Conservation (phyloP, 2,797 vertebrate genomes). For the Labroides dimidiatus region DNA sequence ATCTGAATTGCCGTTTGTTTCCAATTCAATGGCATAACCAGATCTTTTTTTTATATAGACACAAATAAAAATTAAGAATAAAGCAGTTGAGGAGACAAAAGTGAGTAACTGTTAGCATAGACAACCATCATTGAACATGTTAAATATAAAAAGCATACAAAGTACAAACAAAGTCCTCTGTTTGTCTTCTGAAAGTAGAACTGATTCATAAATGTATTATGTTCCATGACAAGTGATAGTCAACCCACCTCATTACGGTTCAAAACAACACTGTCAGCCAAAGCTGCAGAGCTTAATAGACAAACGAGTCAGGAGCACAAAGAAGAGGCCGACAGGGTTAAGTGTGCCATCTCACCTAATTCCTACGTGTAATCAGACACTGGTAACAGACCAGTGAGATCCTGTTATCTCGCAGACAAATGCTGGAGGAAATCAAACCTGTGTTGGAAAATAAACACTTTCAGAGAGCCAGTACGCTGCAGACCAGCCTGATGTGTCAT, state of each 20-base stretch:
- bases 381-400: constrained; percentile 77
- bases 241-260: constrained; percentile 17
- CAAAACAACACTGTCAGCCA: constrained; percentile 32
- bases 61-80: background rate
- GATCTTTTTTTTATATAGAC: background rate
- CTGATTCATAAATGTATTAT: background rate
- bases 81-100: background rate
- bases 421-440: constrained; percentile 78
- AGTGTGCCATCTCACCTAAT: constrained; percentile 72
- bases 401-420: constrained; percentile 78
- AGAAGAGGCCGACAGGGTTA: constrained; percentile 67
- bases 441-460: constrained; percentile 62
- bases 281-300: constrained; percentile 46
- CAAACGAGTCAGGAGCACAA: constrained; percentile 47
- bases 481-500: constrained; percentile 56
- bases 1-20: no score
- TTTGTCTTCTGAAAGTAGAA: background rate
- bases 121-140: background rate
- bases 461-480: constrained; percentile 13
- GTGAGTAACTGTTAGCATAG: background rate
- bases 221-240: constrained; percentile 14
- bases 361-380: constrained; percentile 75
- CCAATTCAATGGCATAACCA: background rate
- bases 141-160: background rate
- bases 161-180: background rate